Percentiles rank a stretch among this genome's conserved stretches.
phyloP scores from a whole-genome alignment of 1,140 invertebrate species.

The Drosophila oshimai region DNA sequence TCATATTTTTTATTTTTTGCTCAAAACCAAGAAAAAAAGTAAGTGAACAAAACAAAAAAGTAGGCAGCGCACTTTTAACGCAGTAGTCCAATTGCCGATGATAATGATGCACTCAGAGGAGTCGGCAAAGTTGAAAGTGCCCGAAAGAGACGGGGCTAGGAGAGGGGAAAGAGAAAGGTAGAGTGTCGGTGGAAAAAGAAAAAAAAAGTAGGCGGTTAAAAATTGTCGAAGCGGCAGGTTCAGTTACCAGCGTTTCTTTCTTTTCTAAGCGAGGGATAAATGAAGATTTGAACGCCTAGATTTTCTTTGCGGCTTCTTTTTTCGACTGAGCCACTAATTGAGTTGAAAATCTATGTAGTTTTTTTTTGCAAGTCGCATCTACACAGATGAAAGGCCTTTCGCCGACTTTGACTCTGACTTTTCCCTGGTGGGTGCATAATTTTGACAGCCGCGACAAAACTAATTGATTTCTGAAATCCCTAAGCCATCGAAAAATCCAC shows the following conservation, averaged over 20 bases:
- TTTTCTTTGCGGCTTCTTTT: slow-evolving; percentile 56
- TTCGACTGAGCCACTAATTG: slow-evolving; percentile 70
- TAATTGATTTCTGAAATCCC: slow-evolving; percentile 69
- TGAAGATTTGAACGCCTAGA: slow-evolving; percentile 76
- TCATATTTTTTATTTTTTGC: slow-evolving; percentile 54
- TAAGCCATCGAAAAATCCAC: slow-evolving; percentile 57
- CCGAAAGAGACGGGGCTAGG: not conserved
- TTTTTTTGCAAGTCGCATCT: slow-evolving; percentile 58
- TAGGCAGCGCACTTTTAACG: slow-evolving; percentile 74
- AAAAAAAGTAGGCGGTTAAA: slow-evolving; percentile 41
- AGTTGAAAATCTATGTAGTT: slow-evolving; percentile 65
- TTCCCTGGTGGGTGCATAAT: slow-evolving; percentile 48
- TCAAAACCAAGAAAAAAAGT: slow-evolving; percentile 35
- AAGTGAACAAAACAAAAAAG: slow-evolving; percentile 42
- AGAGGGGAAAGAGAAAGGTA: not conserved
- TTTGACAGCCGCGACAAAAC: slow-evolving; percentile 81
- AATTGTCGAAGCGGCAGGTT: slow-evolving; percentile 45
- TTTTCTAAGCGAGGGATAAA: slow-evolving; percentile 61
- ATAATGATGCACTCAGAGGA: slow-evolving; percentile 74
- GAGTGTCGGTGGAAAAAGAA: not conserved
- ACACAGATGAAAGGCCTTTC: slow-evolving; percentile 45
- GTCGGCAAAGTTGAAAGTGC: slow-evolving; percentile 64
- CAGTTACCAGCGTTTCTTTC: slow-evolving; percentile 25
- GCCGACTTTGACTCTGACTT: slow-evolving; percentile 54
- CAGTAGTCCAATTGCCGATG: slow-evolving; percentile 82